Percentiles rank a stretch among this genome's conserved stretches.
Conservation (phyloP, 2,888 invertebrate genomes). For the Pseudeuparius sepicola region DNA sequence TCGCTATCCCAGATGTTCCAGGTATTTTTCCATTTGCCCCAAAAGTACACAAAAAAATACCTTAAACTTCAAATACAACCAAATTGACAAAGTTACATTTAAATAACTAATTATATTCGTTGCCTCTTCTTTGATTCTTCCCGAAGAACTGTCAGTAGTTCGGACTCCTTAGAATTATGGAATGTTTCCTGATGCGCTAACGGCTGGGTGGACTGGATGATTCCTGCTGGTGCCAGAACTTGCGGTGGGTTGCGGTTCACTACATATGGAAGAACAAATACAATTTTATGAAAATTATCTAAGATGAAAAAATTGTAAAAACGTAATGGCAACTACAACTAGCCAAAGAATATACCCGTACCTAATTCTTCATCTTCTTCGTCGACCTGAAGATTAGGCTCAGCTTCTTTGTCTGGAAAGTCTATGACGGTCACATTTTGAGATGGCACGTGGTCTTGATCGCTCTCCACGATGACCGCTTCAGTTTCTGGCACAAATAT, state of each 20-base stretch:
- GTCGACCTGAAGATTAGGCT: constrained; percentile 31
- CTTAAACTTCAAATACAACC: too few species aligned
- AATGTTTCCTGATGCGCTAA: constrained; percentile 34
- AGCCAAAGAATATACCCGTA: constrained; percentile 19
- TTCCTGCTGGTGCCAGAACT: constrained; percentile 39
- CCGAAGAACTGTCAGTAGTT: constrained; percentile 35
- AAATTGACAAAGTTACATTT: too few species aligned
- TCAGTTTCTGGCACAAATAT: constrained; percentile 27
- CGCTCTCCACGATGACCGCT: constrained; percentile 32
- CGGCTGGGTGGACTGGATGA: constrained; percentile 41
- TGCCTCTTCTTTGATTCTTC: constrained; percentile 38
- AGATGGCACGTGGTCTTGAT: constrained; percentile 25
- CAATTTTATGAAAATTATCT: neutral
- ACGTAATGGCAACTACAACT: neutral
- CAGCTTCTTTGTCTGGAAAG: constrained; percentile 33
- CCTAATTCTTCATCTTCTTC: constrained; percentile 36
- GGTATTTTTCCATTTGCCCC: too few species aligned
- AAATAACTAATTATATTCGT: constrained; percentile 16
- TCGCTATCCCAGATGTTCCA: too few species aligned
- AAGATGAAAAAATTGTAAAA: too few species aligned
- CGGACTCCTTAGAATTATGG: constrained; percentile 40
- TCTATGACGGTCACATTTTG: constrained; percentile 33
- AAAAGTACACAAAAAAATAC: too few species aligned
- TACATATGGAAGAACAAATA: constrained; percentile 26
- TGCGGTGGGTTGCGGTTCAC: constrained; percentile 36